These are phyloP conservation scores for Hylyphantes graminicola DNA, from an alignment of 1,140 invertebrate genomes.

Conservation along the genomic window DNA sequence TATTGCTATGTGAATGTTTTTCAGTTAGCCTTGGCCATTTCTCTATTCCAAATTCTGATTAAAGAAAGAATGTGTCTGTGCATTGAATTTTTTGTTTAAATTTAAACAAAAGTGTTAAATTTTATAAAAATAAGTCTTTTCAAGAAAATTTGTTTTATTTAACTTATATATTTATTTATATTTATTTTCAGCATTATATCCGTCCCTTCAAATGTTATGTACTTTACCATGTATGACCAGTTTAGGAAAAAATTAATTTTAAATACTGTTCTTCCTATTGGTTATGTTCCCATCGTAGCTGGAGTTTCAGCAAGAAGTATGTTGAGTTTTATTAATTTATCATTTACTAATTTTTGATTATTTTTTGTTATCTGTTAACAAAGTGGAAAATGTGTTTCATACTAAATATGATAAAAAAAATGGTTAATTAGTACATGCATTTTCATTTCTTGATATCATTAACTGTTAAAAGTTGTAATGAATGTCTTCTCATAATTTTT, in stretches of 20 bases:
- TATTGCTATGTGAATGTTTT: background rate
- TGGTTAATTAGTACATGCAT: no score
- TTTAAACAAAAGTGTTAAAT: background rate
- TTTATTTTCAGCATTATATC: conserved; percentile 69
- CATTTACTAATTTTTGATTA: background rate
- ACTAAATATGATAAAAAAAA: no score
- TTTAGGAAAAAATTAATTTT: conserved; percentile 63
- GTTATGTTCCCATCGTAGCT: conserved; percentile 65
- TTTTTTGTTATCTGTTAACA: background rate
- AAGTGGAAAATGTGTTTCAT: no score
- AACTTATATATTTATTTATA: background rate
- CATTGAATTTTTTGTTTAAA: background rate
- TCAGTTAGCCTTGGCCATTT: background rate
- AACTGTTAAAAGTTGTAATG: no score
- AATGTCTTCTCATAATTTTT: no score
- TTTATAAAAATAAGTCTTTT: background rate
- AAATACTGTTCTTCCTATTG: background rate
- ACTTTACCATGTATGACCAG: conserved; percentile 72
- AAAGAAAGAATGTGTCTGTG: background rate
- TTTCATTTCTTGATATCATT: no score
- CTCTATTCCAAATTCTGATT: background rate
- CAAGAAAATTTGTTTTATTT: background rate
- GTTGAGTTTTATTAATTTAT: conserved; percentile 66
- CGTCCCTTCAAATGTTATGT: conserved; percentile 72
- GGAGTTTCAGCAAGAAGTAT: conserved; percentile 66